Percentiles rank a stretch among this genome's conserved stretches.
phyloP scores from a whole-genome alignment of 2,888 invertebrate genomes.

The Ditylenchus weischeri region DNA sequence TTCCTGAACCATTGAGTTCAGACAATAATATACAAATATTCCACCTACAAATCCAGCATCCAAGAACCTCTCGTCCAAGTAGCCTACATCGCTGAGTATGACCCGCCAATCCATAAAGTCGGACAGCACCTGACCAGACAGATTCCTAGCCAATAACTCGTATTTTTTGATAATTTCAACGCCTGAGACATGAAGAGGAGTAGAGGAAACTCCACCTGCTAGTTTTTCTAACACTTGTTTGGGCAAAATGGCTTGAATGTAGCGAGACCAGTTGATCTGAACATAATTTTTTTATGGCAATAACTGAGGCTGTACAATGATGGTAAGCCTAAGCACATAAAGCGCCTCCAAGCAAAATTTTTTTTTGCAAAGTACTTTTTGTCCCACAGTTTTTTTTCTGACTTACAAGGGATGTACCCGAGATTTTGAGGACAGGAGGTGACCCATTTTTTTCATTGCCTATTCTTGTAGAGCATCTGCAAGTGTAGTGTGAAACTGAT shows the following conservation, averaged over 20 bases:
- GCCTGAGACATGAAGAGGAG: constrained; percentile 13
- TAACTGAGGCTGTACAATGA: not conserved
- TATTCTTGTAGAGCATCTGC: too few species aligned
- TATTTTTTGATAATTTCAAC: constrained; percentile 24
- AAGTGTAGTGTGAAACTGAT: too few species aligned
- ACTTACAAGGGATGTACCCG: too few species aligned
- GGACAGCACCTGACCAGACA: constrained; percentile 26
- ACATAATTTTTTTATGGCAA: not conserved
- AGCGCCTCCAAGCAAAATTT: too few species aligned
- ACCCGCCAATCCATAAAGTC: constrained; percentile 32
- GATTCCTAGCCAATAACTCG: constrained; percentile 20
- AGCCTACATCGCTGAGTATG: constrained; percentile 25
- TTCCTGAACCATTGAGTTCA: constrained; percentile 19
- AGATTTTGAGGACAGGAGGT: too few species aligned
- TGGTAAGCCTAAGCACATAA: too few species aligned
- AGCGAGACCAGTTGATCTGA: constrained; percentile 32
- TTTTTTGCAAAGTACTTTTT: too few species aligned
- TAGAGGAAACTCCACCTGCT: constrained; percentile 5
- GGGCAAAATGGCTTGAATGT: constrained; percentile 21
- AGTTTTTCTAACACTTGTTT: constrained; percentile 18
- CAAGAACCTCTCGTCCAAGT: constrained; percentile 29
- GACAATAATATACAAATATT: not conserved
- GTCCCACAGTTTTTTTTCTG: too few species aligned
- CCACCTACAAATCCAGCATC: constrained; percentile 24
- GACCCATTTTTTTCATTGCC: too few species aligned